A percentile compares a stretch with the other conserved stretches of the same genome.
Evolutionary conservation across 2,113 vertebrate species (phyloP).

Genomic region (Arenaria interpres): DNA sequence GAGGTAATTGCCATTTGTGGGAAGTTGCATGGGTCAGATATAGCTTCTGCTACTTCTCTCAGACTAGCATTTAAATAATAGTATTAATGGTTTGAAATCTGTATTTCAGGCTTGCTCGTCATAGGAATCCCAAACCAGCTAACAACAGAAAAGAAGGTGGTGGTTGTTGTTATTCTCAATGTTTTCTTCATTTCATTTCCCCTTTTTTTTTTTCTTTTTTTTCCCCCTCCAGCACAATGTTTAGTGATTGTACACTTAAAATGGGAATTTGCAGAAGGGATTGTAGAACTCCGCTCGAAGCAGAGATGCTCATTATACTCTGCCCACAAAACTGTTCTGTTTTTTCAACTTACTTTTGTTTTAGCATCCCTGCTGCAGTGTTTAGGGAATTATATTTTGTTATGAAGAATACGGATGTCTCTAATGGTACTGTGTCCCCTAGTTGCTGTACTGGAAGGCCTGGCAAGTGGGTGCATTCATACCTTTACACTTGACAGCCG

Average conservation of each 20-base stretch:
- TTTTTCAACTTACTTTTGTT: not conserved
- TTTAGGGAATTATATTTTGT: not conserved
- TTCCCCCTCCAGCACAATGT: not conserved
- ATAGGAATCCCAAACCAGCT: not conserved
- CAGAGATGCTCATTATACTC: not conserved
- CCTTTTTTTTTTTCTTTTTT: no score
- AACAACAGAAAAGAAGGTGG: not conserved
- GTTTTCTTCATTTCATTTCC: not conserved
- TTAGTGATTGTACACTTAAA: not conserved
- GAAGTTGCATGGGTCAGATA: constrained; percentile 10
- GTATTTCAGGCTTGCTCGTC: not conserved
- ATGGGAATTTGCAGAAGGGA: not conserved
- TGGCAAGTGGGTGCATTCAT: not conserved
- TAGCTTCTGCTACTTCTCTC: not conserved
- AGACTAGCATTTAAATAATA: constrained; percentile 33
- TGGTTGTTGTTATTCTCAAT: not conserved
- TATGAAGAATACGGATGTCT: not conserved
- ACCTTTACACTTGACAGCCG: not conserved
- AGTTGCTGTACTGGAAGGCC: not conserved
- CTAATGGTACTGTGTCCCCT: not conserved
- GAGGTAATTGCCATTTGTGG: constrained; percentile 28
- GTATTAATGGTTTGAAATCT: constrained; percentile 29
- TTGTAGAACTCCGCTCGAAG: not conserved
- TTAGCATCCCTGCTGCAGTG: not conserved
- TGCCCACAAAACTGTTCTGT: not conserved